Percentiles rank a stretch among this genome's conserved stretches.
These are phyloP conservation scores for Hydriomena furcata DNA, from an alignment of 2,888 invertebrate genomes.

Conservation along the genomic window DNA sequence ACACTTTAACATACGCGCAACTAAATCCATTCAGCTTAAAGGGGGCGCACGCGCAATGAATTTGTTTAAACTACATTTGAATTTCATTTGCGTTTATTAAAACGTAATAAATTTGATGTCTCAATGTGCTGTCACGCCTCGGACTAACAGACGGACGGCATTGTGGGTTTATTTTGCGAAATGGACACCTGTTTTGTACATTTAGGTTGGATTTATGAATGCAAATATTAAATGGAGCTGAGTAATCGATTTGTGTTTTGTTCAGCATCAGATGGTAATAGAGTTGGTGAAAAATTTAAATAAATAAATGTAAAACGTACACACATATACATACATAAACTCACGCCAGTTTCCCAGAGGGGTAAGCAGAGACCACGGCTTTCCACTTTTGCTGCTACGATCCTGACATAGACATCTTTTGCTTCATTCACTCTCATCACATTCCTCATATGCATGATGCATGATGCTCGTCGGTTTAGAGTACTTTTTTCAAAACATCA, in stretches of 20 bases:
- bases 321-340: no score
- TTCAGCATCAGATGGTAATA: slow-evolving; percentile 3
- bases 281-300: no score
- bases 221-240: slow-evolving; percentile 17
- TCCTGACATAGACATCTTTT: no score
- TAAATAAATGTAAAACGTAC: no score
- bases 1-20: slow-evolving; percentile 26
- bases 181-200: slow-evolving; percentile 36
- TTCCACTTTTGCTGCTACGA: no score
- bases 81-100: slow-evolving; percentile 73
- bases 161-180: slow-evolving; percentile 38
- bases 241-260: slow-evolving; percentile 11
- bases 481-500: no score
- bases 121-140: slow-evolving; percentile 44
- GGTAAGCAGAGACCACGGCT: no score
- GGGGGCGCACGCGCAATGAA: slow-evolving; percentile 29
- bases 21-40: slow-evolving; percentile 25
- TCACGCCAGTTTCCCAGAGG: no score
- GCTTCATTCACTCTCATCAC: no score
- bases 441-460: no score
- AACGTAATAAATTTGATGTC: slow-evolving; percentile 66
- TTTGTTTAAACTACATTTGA: slow-evolving; percentile 50
- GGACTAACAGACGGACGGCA: slow-evolving; percentile 18
- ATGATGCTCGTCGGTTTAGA: no score
- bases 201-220: slow-evolving; percentile 17